Evolutionary conservation across 2,888 invertebrate genomes (phyloP).

Genomic region (Galerucella pusilla): DNA sequence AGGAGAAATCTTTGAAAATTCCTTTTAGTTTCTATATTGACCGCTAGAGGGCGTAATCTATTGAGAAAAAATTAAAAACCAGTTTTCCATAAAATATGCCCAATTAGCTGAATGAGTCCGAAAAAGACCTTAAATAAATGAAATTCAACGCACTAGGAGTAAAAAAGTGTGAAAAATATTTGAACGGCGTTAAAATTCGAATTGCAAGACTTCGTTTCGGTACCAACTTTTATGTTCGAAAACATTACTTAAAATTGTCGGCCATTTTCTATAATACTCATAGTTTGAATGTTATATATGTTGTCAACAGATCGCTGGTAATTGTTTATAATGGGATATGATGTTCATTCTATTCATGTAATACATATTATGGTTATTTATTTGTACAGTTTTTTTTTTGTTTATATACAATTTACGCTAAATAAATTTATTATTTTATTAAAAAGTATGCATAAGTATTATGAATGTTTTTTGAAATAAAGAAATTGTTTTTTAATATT

Average conservation of each 20-base stretch:
- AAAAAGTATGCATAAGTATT: constrained; percentile 56
- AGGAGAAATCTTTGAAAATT: too few relatives aligned
- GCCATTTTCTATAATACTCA: constrained; percentile 53
- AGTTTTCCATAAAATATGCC: too few relatives aligned
- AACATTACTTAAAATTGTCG: constrained; percentile 30
- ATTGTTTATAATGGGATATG: constrained; percentile 58
- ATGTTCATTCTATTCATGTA: constrained; percentile 55
- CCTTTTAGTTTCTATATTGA: too few relatives aligned
- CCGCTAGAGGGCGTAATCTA: too few relatives aligned
- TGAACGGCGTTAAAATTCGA: background rate
- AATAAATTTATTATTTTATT: constrained; percentile 57
- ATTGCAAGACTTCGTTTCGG: background rate
- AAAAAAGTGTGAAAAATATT: too few relatives aligned
- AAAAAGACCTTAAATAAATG: too few relatives aligned
- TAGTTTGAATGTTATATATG: constrained; percentile 64
- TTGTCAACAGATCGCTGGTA: constrained; percentile 62
- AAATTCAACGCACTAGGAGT: too few relatives aligned
- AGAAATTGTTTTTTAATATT: constrained; percentile 63
- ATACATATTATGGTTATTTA: constrained; percentile 53
- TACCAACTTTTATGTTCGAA: constrained; percentile 1
- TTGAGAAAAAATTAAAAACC: too few relatives aligned
- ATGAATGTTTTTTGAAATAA: constrained; percentile 66
- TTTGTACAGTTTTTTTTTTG: constrained; percentile 57
- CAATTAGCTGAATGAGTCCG: too few relatives aligned
- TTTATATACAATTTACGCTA: constrained; percentile 56